phyloP scores from a whole-genome alignment of 2,888 invertebrate genomes.

The Euzophera pinguis region DNA sequence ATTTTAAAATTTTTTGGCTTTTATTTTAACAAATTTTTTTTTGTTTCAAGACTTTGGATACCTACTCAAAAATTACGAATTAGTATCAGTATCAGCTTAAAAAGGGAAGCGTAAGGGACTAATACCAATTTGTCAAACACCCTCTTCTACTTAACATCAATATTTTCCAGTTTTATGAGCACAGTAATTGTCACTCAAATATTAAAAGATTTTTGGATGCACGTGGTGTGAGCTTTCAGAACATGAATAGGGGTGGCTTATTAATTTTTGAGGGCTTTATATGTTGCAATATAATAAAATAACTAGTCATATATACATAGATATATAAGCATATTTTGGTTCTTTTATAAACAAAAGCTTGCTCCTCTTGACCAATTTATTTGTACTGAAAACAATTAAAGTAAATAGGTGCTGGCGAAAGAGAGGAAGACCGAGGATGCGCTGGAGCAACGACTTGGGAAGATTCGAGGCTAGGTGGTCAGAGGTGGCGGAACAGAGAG shows the following conservation, averaged over 20 bases:
- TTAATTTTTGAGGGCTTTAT: conserved; percentile 28
- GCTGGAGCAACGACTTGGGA: too few species aligned
- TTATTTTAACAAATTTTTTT: too few species aligned
- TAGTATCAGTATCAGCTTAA: conserved; percentile 1
- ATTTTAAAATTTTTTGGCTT: too few species aligned
- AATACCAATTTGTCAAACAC: conserved; percentile 54
- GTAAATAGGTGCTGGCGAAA: too few species aligned
- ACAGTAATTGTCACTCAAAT: conserved; percentile 63
- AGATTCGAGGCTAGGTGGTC: too few species aligned
- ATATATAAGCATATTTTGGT: too few species aligned
- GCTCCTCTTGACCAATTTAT: too few species aligned
- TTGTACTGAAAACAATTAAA: too few species aligned
- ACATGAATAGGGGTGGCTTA: conserved; percentile 28
- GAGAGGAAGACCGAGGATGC: too few species aligned
- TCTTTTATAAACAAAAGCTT: too few species aligned
- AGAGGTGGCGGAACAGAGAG: too few species aligned
- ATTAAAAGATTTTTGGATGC: conserved; percentile 60
- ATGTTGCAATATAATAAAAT: conserved; percentile 13
- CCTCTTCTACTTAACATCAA: conserved; percentile 56
- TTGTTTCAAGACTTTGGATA: not conserved
- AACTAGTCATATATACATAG: too few species aligned
- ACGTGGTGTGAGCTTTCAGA: conserved; percentile 45
- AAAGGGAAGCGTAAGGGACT: conserved; percentile 18
- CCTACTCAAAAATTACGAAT: not conserved
- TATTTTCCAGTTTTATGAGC: conserved; percentile 67